These are phyloP conservation scores for Chrysocyon brachyurus DNA, from an alignment of 2,797 vertebrate species.

Conservation along the genomic window DNA sequence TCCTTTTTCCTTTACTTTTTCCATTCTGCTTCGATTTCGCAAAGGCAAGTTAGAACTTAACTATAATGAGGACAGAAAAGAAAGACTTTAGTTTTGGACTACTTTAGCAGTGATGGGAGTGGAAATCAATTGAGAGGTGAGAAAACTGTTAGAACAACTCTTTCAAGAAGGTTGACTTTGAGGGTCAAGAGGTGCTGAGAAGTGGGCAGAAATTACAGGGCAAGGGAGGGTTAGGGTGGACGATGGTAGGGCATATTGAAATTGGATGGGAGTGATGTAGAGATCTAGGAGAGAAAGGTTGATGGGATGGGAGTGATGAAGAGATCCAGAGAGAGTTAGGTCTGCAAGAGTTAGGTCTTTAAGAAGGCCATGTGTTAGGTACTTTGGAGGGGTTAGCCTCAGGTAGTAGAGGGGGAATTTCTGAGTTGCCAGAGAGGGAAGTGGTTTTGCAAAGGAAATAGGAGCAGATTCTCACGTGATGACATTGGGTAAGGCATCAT, in stretches of 20 bases:
- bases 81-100: neutral
- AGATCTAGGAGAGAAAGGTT: too few relatives aligned
- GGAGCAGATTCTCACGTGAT: neutral
- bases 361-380: neutral
- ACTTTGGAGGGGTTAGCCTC: neutral
- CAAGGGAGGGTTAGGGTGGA: too few relatives aligned
- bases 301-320: neutral
- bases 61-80: neutral
- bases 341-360: neutral
- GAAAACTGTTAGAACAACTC: neutral
- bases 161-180: neutral
- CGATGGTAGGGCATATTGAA: neutral
- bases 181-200: neutral
- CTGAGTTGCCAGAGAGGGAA: neutral
- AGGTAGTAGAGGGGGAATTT: neutral
- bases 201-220: neutral
- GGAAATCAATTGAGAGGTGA: neutral
- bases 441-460: neutral
- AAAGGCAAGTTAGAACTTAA: neutral
- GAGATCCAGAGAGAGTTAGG: neutral
- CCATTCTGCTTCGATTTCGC: neutral
- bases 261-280: neutral
- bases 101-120: neutral
- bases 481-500: neutral
- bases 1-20: neutral